Conservation (phyloP, 2,797 vertebrate genomes). For the Austrolebias charrua region DNA sequence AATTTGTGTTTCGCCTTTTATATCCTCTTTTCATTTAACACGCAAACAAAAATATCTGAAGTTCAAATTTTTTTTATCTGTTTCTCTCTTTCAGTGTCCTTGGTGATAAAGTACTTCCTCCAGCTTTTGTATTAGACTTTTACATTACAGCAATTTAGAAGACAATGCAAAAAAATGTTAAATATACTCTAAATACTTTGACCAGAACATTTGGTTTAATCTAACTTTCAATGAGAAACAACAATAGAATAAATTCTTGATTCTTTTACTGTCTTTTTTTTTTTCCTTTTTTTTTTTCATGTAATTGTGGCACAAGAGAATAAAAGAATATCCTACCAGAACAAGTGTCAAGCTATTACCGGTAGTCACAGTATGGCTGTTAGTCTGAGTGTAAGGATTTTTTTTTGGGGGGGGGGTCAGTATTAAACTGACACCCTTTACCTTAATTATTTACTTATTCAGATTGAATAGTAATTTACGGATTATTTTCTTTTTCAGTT, state of each 20-base stretch:
- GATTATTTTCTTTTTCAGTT: too few species aligned
- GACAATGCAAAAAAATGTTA: not conserved
- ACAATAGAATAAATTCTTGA: not conserved
- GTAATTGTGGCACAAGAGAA: not conserved
- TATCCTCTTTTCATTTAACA: slow-evolving; percentile 24
- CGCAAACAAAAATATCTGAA: slow-evolving; percentile 3
- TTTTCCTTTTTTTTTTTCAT: too few species aligned
- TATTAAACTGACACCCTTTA: too few species aligned
- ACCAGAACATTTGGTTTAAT: not conserved
- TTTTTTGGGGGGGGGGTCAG: too few species aligned
- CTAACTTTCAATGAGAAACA: too few species aligned
- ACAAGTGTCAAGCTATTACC: not conserved
- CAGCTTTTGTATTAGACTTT: not conserved
- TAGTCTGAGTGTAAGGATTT: slow-evolving; percentile 7
- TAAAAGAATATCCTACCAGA: not conserved
- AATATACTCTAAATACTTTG: not conserved
- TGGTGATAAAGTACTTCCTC: not conserved
- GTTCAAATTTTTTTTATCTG: not conserved
- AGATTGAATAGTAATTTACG: too few species aligned
- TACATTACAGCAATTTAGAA: not conserved
- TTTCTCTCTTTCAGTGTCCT: slow-evolving; percentile 12
- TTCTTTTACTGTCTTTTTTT: not conserved
- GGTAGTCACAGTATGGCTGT: not conserved
- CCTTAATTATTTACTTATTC: too few species aligned
- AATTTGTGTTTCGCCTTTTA: slow-evolving; percentile 25